A percentile compares a stretch with the other conserved stretches of the same genome.
phyloP scores from a whole-genome alignment of 2,113 vertebrate genomes.

The Mustela nigripes region DNA sequence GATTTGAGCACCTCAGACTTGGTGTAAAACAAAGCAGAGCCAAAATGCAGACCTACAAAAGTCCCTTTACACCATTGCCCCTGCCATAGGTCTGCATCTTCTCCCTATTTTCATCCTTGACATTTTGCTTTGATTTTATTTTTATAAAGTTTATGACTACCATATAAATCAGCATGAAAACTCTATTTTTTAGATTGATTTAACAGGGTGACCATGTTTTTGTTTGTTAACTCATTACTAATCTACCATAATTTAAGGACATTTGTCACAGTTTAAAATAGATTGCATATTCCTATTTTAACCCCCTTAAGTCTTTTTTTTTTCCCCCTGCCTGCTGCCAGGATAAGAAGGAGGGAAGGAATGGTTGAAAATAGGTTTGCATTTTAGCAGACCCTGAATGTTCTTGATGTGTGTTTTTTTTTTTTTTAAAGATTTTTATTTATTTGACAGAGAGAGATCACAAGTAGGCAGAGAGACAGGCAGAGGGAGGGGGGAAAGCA shows the following conservation, averaged over 20 bases:
- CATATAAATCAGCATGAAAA: neutral
- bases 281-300: neutral
- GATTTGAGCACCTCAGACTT: neutral
- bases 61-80: neutral
- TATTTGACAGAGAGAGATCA: too few relatives aligned
- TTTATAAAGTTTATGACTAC: neutral
- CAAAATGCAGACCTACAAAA: neutral
- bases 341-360: neutral
- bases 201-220: neutral
- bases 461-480: too few relatives aligned
- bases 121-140: neutral
- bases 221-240: neutral
- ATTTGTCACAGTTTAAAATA: neutral
- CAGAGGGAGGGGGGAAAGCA: too few relatives aligned
- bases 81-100: neutral
- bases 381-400: neutral
- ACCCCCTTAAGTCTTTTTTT: neutral
- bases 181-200: neutral
- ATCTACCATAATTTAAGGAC: neutral
- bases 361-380: neutral
- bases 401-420: neutral
- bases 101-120: too few relatives aligned
- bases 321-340: neutral
- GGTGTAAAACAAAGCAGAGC: neutral
- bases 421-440: too few relatives aligned